These are phyloP conservation scores for Trileptium ribeirensis DNA, from an alignment of 2,888 invertebrate genomes.

Conservation along the genomic window DNA sequence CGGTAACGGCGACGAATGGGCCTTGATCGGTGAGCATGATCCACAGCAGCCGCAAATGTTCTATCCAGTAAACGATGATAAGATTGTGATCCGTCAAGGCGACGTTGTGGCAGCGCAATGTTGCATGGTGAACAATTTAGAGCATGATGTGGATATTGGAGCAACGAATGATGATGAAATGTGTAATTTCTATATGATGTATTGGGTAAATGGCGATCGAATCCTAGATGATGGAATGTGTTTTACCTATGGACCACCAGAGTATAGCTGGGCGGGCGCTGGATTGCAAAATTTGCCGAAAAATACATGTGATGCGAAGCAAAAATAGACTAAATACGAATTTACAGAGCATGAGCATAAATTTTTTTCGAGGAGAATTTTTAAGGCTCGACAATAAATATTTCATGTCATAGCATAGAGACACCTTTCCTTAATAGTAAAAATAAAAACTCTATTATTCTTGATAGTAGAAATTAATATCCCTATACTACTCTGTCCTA, in stretches of 20 bases:
- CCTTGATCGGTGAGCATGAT: conserved; percentile 72
- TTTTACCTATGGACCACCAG: conserved; percentile 46
- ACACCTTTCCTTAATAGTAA: too few relatives aligned
- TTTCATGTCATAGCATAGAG: too few relatives aligned
- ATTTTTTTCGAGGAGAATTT: too few relatives aligned
- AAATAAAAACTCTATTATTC: too few relatives aligned
- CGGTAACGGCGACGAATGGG: conserved; percentile 61
- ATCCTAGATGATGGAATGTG: conserved; percentile 42
- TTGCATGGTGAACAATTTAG: conserved; percentile 45
- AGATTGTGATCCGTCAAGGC: conserved; percentile 62
- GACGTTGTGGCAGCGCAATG: conserved; percentile 61
- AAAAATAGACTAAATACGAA: background rate
- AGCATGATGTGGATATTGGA: conserved; percentile 31
- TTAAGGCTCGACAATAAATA: too few relatives aligned
- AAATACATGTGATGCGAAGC: background rate
- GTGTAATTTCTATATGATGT: conserved; percentile 53
- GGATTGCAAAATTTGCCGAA: background rate
- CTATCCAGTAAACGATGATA: conserved; percentile 66
- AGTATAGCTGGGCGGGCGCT: conserved; percentile 32
- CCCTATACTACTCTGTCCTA: too few relatives aligned
- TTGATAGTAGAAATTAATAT: too few relatives aligned
- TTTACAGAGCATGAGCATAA: too few relatives aligned
- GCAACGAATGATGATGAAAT: conserved; percentile 50
- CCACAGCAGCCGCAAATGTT: conserved; percentile 83
- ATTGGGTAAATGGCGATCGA: conserved; percentile 43